Conservation (phyloP, 2,888 invertebrate genomes). For the Drosophila sordidula region DNA sequence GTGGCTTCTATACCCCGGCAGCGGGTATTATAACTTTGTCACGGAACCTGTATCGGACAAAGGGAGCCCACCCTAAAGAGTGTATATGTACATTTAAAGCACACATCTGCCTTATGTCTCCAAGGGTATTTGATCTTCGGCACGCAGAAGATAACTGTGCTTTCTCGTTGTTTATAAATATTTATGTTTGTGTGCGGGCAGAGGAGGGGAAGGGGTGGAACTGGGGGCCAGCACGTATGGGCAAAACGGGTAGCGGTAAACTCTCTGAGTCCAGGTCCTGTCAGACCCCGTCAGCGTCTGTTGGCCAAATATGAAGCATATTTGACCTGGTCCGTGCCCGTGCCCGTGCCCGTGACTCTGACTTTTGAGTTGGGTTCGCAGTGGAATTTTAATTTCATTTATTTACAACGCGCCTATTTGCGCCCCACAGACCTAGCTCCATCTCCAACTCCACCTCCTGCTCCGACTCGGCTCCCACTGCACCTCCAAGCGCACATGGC, state of each 20-base stretch:
- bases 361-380: conserved; percentile 63
- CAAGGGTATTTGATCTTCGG: no score
- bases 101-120: no score
- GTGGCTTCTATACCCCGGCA: conserved; percentile 17
- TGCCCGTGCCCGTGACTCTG: conserved; percentile 4
- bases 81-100: no score
- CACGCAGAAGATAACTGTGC: no score
- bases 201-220: no score
- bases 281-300: conserved; percentile 36
- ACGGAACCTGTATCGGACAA: background rate
- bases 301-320: conserved; percentile 37
- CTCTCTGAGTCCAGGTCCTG: conserved; percentile 19
- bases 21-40: background rate
- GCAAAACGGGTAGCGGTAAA: conserved; percentile 23
- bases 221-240: background rate
- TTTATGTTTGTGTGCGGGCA: conserved; percentile 49
- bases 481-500: background rate
- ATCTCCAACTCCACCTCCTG: background rate
- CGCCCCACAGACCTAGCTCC: background rate
- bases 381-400: conserved; percentile 76
- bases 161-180: conserved; percentile 67
- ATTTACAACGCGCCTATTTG: conserved; percentile 22
- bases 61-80: no score
- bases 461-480: no score
- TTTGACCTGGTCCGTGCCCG: conserved; percentile 23